phyloP scores from a whole-genome alignment of 2,888 invertebrate species.

The Chalcosyrphus nemorum region DNA sequence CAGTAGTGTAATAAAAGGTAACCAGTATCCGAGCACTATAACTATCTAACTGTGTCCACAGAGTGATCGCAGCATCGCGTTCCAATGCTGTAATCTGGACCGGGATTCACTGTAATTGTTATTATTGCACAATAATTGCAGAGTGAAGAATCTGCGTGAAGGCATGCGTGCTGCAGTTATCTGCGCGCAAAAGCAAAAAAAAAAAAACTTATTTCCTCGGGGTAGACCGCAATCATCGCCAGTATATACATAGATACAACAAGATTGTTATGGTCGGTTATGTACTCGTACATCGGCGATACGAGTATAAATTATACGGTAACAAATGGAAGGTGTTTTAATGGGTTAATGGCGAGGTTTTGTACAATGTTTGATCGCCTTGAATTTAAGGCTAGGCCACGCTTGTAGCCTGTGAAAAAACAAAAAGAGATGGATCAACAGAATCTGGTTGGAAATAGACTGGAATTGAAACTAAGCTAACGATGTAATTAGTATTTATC shows the following conservation, averaged over 20 bases:
- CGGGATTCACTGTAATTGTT: constrained; percentile 67
- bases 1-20: constrained; percentile 52
- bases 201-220: constrained; percentile 34
- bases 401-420: neutral
- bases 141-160: constrained; percentile 32
- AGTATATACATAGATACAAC: neutral
- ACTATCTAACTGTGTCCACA: constrained; percentile 40
- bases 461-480: too few relatives aligned
- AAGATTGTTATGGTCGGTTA: constrained; percentile 1
- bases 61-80: constrained; percentile 19
- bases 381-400: neutral
- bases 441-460: too few relatives aligned
- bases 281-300: neutral
- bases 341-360: neutral
- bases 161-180: constrained; percentile 51
- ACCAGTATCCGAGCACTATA: constrained; percentile 22
- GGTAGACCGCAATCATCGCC: constrained; percentile 52
- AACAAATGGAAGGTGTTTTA: neutral
- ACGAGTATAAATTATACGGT: neutral
- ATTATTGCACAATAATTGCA: constrained; percentile 62
- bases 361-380: neutral
- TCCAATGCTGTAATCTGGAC: constrained; percentile 49
- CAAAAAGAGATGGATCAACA: too few relatives aligned
- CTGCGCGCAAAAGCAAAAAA: too few relatives aligned
- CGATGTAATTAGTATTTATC: too few relatives aligned